These are phyloP conservation scores for Phalacrocorax carbo DNA, from an alignment of 2,113 vertebrate species.

Conservation along the genomic window DNA sequence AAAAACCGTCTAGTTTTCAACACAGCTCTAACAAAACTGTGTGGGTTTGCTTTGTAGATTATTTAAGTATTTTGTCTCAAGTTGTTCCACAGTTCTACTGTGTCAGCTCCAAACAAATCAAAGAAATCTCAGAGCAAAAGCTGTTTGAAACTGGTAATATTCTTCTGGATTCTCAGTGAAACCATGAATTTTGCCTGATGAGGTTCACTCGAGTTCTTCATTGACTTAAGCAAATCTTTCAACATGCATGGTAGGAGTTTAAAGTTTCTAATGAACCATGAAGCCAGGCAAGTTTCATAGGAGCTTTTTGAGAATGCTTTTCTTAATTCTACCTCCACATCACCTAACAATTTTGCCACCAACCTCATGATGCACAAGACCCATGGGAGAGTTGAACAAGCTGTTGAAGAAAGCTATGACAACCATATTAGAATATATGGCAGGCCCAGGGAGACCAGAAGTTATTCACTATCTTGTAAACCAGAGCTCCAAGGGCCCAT, in stretches of 20 bases:
- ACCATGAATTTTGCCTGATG: conserved; percentile 46
- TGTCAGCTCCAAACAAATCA: conserved; percentile 44
- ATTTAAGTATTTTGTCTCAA: conserved; percentile 28
- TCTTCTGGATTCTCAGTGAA: conserved; percentile 29
- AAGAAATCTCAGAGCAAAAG: conserved; percentile 32
- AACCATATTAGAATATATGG: not conserved
- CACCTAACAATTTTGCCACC: conserved; percentile 5
- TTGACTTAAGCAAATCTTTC: conserved; percentile 52
- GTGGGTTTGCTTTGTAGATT: conserved; percentile 57
- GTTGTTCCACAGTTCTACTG: conserved; percentile 17
- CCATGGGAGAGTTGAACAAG: not conserved
- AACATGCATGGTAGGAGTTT: conserved; percentile 27
- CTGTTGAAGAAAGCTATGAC: conserved; percentile 32
- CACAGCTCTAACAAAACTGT: conserved; percentile 38
- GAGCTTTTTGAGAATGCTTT: conserved; percentile 6
- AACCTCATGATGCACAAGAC: not conserved
- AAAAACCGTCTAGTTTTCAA: conserved; percentile 49
- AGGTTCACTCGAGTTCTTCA: conserved; percentile 4
- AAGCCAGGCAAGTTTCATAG: conserved; percentile 38
- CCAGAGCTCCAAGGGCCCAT: not conserved
- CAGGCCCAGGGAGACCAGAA: not conserved
- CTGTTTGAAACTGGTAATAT: conserved; percentile 7
- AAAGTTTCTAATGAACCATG: conserved; percentile 35
- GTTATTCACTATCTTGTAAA: not conserved
- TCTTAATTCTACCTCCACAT: not conserved